Conservation (phyloP, 2,797 vertebrate species). For the Hemibagrus guttatus region DNA sequence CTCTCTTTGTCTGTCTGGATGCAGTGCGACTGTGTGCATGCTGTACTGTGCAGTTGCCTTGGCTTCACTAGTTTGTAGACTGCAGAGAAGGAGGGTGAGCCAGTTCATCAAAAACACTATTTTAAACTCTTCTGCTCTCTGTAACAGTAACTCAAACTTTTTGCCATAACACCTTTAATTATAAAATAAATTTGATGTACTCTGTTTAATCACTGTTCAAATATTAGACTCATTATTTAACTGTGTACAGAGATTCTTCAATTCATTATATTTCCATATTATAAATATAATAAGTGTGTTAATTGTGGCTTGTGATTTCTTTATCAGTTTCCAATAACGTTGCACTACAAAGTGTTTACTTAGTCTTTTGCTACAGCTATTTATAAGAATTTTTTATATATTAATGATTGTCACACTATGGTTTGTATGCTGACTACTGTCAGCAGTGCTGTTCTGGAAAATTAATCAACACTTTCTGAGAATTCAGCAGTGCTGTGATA, state of each 20-base stretch:
- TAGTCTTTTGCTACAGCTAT: background rate
- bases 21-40: conserved; percentile 42
- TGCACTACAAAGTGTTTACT: background rate
- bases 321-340: background rate
- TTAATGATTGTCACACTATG: background rate
- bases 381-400: background rate
- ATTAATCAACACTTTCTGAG: background rate
- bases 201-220: background rate
- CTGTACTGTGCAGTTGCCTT: conserved; percentile 45
- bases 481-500: background rate
- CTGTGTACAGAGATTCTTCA: background rate
- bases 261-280: background rate
- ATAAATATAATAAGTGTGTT: background rate
- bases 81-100: conserved; percentile 15
- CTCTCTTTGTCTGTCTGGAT: conserved; percentile 35
- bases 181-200: background rate
- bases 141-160: background rate
- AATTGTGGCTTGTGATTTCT: background rate
- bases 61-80: conserved; percentile 34
- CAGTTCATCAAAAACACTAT: conserved; percentile 23
- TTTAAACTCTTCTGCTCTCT: conserved; percentile 40
- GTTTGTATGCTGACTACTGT: background rate
- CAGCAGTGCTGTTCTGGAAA: background rate
- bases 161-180: background rate
- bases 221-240: background rate